Evolutionary conservation across 2,888 invertebrate genomes (phyloP).

Genomic region (Adelphocoris suturalis): DNA sequence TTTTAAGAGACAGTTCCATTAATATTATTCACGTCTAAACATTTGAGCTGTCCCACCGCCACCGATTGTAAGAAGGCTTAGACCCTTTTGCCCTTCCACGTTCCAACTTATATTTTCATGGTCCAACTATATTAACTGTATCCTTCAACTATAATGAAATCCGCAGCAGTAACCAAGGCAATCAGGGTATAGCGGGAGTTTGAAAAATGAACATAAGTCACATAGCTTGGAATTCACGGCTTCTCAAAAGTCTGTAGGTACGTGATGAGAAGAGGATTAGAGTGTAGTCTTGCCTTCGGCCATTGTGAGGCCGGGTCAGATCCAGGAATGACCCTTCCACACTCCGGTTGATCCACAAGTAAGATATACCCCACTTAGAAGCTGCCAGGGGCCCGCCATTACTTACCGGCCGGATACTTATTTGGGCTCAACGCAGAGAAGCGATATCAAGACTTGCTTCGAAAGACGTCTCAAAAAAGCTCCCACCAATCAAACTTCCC

Average conservation of each 20-base stretch:
- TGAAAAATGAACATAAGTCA: too few relatives aligned
- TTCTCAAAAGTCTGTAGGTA: neutral
- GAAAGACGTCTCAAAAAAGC: neutral
- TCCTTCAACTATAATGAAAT: too few relatives aligned
- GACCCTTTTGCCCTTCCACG: too few relatives aligned
- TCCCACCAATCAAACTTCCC: slow-evolving; percentile 58
- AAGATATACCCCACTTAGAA: slow-evolving; percentile 56
- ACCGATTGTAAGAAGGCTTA: too few relatives aligned
- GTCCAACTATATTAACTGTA: too few relatives aligned
- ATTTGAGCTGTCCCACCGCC: too few relatives aligned
- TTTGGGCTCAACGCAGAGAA: slow-evolving; percentile 40
- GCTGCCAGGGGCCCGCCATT: slow-evolving; percentile 51
- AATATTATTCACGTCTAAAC: too few relatives aligned
- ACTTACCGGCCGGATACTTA: slow-evolving; percentile 59
- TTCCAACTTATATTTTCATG: too few relatives aligned
- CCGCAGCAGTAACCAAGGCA: too few relatives aligned
- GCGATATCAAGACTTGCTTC: slow-evolving; percentile 39
- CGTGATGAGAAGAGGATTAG: slow-evolving; percentile 44
- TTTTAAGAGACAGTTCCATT: too few relatives aligned
- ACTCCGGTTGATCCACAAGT: slow-evolving; percentile 42
- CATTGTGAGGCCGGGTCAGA: slow-evolving; percentile 8
- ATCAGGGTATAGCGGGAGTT: too few relatives aligned
- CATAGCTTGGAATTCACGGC: slow-evolving; percentile 23
- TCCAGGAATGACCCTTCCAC: slow-evolving; percentile 45
- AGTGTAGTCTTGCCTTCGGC: neutral